Percentiles rank a stretch among this genome's conserved stretches.
These are phyloP conservation scores for Scomber japonicus DNA, from an alignment of 2,113 vertebrate species.

Conservation along the genomic window DNA sequence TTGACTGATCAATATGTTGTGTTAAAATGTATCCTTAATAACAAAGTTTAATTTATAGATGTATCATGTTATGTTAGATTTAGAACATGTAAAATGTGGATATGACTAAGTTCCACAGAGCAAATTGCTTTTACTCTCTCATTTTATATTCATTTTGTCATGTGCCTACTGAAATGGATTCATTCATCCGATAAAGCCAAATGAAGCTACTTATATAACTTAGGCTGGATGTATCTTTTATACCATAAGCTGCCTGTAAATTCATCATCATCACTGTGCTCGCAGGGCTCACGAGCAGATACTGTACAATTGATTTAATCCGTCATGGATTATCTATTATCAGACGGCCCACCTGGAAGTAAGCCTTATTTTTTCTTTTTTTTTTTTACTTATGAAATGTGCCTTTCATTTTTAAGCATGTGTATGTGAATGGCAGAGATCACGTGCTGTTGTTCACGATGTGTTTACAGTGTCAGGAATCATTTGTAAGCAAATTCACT, in stretches of 20 bases:
- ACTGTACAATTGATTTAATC: slow-evolving; percentile 5
- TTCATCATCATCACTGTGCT: not conserved
- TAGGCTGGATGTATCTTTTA: slow-evolving; percentile 8
- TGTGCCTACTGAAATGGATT: not conserved
- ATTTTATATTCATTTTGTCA: not conserved
- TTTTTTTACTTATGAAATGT: slow-evolving; percentile 4
- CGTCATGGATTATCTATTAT: slow-evolving; percentile 7
- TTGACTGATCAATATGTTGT: not conserved
- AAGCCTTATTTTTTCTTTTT: not conserved
- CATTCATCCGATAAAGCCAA: not conserved
- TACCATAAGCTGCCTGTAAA: not conserved
- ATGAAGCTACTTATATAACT: not conserved
- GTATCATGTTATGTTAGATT: not conserved
- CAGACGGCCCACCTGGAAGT: not conserved
- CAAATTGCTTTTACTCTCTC: not conserved
- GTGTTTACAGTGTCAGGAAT: not conserved
- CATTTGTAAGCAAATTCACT: not conserved
- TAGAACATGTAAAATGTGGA: not conserved
- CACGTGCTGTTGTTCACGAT: not conserved
- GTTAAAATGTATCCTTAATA: not conserved
- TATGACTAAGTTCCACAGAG: not conserved
- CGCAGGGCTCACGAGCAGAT: not conserved
- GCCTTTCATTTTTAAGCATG: not conserved
- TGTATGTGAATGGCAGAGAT: not conserved
- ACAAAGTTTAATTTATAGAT: not conserved